Evolutionary conservation across 2,888 invertebrate species (phyloP), one percentile per base, ranked within the genome.

Genomic region (Sesamia inferens): DNA sequence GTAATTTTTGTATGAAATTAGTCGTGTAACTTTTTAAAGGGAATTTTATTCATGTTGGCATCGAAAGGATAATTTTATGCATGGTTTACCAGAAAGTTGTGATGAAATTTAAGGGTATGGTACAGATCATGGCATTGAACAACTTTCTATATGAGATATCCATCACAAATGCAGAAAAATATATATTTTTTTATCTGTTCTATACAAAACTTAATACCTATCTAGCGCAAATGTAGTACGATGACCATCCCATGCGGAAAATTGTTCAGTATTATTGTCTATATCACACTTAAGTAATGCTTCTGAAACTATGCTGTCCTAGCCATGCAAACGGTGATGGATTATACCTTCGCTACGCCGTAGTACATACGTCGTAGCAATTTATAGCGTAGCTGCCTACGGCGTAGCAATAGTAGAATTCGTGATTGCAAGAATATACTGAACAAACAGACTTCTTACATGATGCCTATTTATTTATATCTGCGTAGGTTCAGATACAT

Each of bases 291-390:
- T 19, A 8, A 3, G 10, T 19, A 3, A 19, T 19, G 7, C 8
- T 1, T n/a, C 59, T 54, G 42, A 54, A 62, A 79, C 54, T 24
- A 79, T 22, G 19, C 24, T 74, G 71, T 59, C 16, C n/a, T 51
- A 39, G 54, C 51, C 51, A 61, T 54, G 51, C 57, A 73, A 58
- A 39, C 31, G 8, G 8, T 63, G 62, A 76, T 47, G 24, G 22
- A 79, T 76, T 57, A 55, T 57, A 31, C 11, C 11, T 51, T 48
- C 4, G 31, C 76, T 63, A 76, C 68, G 51, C n/a, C 42, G 57
- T 61, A 81, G 68, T 57, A 14, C 39, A 76, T 74, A 65, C 48
- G n/a, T 16, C 47, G 76, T 78, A 76, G 76, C 54, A 54, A 76
- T 24, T 47, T 63, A 63, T 61, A 13, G 19, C 68, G 57, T 76